phyloP scores from a whole-genome alignment of 2,797 vertebrate genomes.

The Fratercula arctica region DNA sequence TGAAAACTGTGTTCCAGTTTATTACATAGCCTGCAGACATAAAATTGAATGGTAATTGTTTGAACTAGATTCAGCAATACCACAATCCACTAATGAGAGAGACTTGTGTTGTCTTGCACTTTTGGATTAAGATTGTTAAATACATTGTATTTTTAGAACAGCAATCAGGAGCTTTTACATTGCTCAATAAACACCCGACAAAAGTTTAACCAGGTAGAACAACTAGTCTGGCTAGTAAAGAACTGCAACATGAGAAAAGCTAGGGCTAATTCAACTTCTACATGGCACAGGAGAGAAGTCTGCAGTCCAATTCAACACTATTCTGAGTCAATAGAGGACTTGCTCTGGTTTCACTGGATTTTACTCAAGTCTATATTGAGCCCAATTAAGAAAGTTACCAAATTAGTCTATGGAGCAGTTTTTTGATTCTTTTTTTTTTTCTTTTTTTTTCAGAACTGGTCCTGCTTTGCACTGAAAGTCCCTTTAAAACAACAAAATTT shows the following conservation, averaged over 20 bases:
- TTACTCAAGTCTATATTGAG: background rate
- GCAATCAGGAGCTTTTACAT: background rate
- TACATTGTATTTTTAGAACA: slow-evolving; percentile 36
- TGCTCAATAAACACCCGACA: background rate
- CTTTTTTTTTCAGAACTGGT: background rate
- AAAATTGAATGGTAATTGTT: slow-evolving; percentile 77
- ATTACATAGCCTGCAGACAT: slow-evolving; percentile 78
- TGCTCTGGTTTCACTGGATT: background rate
- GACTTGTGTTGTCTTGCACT: slow-evolving; percentile 86
- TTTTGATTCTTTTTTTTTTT: background rate
- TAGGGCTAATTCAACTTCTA: background rate
- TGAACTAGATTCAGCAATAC: slow-evolving; percentile 85
- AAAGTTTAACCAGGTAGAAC: background rate
- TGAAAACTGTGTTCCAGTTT: slow-evolving; percentile 79
- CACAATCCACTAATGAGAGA: slow-evolving; percentile 77
- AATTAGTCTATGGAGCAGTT: background rate
- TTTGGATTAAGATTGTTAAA: slow-evolving; percentile 79
- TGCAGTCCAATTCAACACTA: background rate
- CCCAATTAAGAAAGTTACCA: background rate
- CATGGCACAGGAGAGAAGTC: background rate
- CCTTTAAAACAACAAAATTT: background rate
- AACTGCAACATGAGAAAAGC: background rate
- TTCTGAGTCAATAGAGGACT: background rate
- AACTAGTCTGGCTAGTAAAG: background rate
- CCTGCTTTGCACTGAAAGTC: background rate